These are phyloP conservation scores for Squalus acanthias DNA, from an alignment of 2,797 vertebrate species.

Conservation along the genomic window DNA sequence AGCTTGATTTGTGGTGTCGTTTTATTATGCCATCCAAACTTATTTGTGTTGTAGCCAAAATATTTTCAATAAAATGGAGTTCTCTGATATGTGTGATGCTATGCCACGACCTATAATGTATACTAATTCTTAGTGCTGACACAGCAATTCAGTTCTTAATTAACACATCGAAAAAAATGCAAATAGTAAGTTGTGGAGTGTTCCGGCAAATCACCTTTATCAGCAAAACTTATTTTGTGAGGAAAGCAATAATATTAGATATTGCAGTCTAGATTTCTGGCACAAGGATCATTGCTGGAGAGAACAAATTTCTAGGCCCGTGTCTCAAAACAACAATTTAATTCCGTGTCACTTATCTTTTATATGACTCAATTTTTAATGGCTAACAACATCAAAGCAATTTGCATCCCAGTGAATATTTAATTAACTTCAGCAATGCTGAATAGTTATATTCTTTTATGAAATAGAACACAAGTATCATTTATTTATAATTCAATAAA, in stretches of 20 bases:
- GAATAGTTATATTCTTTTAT: background rate
- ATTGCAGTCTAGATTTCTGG: background rate
- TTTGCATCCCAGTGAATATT: background rate
- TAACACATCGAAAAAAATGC: background rate
- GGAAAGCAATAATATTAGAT: background rate
- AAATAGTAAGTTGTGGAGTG: background rate
- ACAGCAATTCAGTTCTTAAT: background rate
- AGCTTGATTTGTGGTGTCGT: background rate
- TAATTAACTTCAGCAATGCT: background rate
- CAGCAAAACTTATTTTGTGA: background rate
- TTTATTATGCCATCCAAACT: background rate
- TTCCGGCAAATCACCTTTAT: background rate
- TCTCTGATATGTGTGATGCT: background rate
- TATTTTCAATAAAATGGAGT: background rate
- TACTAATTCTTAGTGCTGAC: background rate
- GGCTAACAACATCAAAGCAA: background rate
- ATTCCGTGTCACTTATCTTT: background rate
- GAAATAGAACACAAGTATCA: background rate
- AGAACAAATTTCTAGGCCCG: background rate
- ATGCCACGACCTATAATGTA: background rate
- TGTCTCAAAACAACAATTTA: background rate
- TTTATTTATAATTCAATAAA: conserved; percentile 8
- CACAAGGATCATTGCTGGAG: background rate
- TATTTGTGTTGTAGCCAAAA: background rate
- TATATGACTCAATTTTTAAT: background rate